Evolutionary conservation across 2,888 invertebrate species (phyloP), one percentile per base, ranked within the genome.

Genomic region (Neoscelio sp.): DNA sequence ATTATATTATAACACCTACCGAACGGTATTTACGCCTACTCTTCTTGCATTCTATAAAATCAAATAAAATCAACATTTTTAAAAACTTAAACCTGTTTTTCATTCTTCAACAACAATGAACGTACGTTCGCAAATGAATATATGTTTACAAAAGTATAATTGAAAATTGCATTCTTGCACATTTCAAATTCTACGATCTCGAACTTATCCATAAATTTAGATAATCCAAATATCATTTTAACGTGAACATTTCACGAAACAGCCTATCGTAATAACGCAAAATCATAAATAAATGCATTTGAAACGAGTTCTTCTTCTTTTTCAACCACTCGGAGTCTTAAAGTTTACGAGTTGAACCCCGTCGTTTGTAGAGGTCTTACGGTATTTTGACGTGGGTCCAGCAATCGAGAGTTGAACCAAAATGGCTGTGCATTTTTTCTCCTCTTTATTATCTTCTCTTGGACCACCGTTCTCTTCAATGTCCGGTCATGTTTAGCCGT

Each of bases 401-500:
- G 13, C 26, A 50, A 26, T 48, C 46, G 35, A 48, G 30, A 23
- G 35, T 50, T 62, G 56, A 60, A 68, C 67, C 76, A 56, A 80
- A 79, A 79, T 76, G 75, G 68, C 71, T 38, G 58, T 50, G 44
- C 23, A 38, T 20, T 75, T 74, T 62, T 76, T 76, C 70, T 67
- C 28, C 48, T 30, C 65, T 67, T 79, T 76, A 79, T 79, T 79
- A 71, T 35, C 76, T 76, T 56, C 44, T 60, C 58, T 67, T 64
- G 68, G 80, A 77, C 77, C 68, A 68, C 67, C 79, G 73, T 82
- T 81, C 80, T 78, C 81, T 74, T 74, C 79, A 58, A 82, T 83
- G 85, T 85, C 85, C 85, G 84, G 85, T 84, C 83, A 78, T 58
- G 81, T 82, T 83, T 73, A 81, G 64, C 88, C 88, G 86, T 87